Evolutionary conservation across 1,140 invertebrate species (phyloP), one percentile per base, ranked within the genome.

Genomic region (Brachionus plicatilis): DNA sequence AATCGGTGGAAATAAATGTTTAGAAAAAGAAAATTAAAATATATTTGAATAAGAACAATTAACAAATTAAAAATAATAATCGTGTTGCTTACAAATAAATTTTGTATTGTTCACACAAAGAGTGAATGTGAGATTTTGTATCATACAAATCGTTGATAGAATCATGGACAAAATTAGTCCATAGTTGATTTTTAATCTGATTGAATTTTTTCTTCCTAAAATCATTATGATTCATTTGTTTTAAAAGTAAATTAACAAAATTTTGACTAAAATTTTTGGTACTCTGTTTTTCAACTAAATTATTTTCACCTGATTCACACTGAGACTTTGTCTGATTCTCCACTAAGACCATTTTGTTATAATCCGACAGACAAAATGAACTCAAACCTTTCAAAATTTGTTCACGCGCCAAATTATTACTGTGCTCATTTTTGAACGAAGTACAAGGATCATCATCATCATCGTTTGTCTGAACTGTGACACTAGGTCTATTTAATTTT

Each of bases 221-320:
- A 76, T 76, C 72, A 24, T 76, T 50, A 50, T 50, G 72, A 76
- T 76, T 76, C 68, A 72, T 72, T 72, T 72, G 68, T 17, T 72
- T 72, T 43, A 72, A 17, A 41, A 72, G 37, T 11, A 41, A 43
- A 72, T 72, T 72, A 43, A 72, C 68, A 72, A 76, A 76, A 76
- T 33, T 76, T 47, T 50, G 72, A 76, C 41, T 50, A 76, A 27
- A 76, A 50, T 20, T 50, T 76, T 76, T 76, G 33, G 45, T 11
- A 76, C 17, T 75, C 11, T 20, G 14, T 47, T 72, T 72, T 41
- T 41, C 66, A 68, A 5, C 5, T 14, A 68, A 41, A 37, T 37
- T 68, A 37, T 41, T 68, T 12, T 68, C 66, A 33, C 5, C n/a
- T 24, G 8, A 14, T n/a, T 68, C 66, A 33, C 12, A 3, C 33